phyloP scores from a whole-genome alignment of 2,888 invertebrate species.

The Formica aserva region DNA sequence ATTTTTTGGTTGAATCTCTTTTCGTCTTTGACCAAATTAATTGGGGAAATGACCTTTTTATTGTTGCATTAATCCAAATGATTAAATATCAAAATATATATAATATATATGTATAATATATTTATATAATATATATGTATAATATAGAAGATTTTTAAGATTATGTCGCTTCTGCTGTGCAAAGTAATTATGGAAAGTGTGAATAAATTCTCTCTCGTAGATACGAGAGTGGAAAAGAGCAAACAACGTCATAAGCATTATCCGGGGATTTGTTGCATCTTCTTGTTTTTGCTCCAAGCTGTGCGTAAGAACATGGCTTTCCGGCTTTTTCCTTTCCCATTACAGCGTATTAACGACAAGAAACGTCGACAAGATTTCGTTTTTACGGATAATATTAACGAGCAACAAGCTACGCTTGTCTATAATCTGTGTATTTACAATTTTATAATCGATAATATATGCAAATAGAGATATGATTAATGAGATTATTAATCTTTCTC shows the following conservation, averaged over 20 bases:
- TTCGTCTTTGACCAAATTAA: neutral
- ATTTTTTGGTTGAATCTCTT: neutral
- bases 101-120: no score
- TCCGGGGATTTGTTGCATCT: conserved; percentile 58
- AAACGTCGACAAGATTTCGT: conserved; percentile 19
- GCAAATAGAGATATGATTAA: conserved; percentile 1
- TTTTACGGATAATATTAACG: conserved; percentile 17
- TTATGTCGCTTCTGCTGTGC: neutral
- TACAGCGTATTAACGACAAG: conserved; percentile 29
- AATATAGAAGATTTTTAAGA: neutral
- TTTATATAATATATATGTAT: neutral
- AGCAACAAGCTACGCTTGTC: neutral
- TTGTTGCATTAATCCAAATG: neutral
- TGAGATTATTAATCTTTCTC: conserved; percentile 7
- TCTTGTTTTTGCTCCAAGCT: conserved; percentile 5
- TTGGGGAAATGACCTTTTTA: neutral
- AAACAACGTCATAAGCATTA: conserved; percentile 53
- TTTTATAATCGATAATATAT: neutral
- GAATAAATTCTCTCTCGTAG: conserved; percentile 47
- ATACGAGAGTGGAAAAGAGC: conserved; percentile 41
- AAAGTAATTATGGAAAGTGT: conserved; percentile 53
- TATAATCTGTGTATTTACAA: neutral
- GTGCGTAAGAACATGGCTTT: neutral
- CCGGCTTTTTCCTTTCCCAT: conserved; percentile 14
- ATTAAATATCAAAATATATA: neutral